phyloP scores from a whole-genome alignment of 2,113 vertebrate species.

The Malurus melanocephalus region DNA sequence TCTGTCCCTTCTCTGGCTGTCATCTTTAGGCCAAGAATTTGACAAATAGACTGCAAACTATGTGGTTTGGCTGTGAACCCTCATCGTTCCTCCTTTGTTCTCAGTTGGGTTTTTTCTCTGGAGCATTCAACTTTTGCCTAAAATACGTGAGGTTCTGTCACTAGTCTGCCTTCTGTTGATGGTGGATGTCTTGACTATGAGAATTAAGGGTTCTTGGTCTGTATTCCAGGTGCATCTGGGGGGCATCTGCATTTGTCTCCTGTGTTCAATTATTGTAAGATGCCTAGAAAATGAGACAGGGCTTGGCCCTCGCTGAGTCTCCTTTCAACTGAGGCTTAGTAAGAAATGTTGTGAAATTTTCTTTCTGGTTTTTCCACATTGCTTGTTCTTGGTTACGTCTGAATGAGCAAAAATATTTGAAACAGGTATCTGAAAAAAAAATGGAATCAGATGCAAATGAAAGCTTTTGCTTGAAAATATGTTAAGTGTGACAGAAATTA shows the following conservation, averaged over 20 bases:
- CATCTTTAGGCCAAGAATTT: background rate
- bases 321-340: background rate
- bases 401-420: background rate
- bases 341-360: background rate
- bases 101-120: background rate
- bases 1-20: background rate
- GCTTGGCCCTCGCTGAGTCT: background rate
- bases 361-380: background rate
- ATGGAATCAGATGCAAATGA: background rate
- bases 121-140: background rate
- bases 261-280: background rate
- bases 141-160: background rate
- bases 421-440: background rate
- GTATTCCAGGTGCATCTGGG: background rate
- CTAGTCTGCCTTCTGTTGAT: background rate
- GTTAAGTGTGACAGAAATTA: background rate
- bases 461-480: background rate
- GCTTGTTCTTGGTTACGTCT: background rate
- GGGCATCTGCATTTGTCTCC: background rate
- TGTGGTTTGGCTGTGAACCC: background rate
- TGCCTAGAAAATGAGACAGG: background rate
- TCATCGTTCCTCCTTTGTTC: slow-evolving; percentile 26
- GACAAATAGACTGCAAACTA: background rate
- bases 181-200: background rate
- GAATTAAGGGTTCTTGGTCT: background rate